Evolutionary conservation across 2,888 invertebrate genomes (phyloP).

Genomic region (Leistus spinibarbis): DNA sequence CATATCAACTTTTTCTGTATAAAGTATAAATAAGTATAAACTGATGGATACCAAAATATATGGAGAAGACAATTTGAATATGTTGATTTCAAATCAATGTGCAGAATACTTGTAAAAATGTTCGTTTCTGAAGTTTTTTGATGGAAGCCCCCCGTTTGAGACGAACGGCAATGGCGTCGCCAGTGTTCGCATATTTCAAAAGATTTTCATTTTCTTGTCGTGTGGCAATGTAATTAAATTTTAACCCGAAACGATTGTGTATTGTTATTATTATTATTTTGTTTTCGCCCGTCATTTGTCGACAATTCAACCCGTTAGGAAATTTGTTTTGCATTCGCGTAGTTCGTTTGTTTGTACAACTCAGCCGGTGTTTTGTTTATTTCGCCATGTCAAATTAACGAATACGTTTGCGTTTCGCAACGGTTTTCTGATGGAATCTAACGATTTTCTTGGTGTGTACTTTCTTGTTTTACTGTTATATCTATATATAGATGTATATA

Average conservation of each 20-base stretch:
- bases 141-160: neutral
- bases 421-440: neutral
- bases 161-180: constrained; percentile 19
- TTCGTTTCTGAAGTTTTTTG: too few species aligned
- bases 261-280: constrained; percentile 34
- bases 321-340: neutral
- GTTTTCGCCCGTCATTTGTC: constrained; percentile 22
- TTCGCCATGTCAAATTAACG: constrained; percentile 34
- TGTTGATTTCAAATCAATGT: too few species aligned
- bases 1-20: too few species aligned
- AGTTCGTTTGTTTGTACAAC: constrained; percentile 13
- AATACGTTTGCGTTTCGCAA: constrained; percentile 34
- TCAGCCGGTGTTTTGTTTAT: constrained; percentile 19
- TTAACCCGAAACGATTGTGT: constrained; percentile 39
- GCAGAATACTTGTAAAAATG: too few species aligned
- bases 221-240: constrained; percentile 31
- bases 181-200: constrained; percentile 34
- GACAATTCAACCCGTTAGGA: constrained; percentile 26
- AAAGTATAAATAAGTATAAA: too few species aligned
- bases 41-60: too few species aligned
- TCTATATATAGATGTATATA: neutral
- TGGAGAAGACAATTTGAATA: too few species aligned
- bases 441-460: neutral
- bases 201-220: constrained; percentile 38
- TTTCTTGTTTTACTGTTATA: neutral